Evolutionary conservation across 2,113 vertebrate genomes (phyloP).

Genomic region (Anguilla japonica): DNA sequence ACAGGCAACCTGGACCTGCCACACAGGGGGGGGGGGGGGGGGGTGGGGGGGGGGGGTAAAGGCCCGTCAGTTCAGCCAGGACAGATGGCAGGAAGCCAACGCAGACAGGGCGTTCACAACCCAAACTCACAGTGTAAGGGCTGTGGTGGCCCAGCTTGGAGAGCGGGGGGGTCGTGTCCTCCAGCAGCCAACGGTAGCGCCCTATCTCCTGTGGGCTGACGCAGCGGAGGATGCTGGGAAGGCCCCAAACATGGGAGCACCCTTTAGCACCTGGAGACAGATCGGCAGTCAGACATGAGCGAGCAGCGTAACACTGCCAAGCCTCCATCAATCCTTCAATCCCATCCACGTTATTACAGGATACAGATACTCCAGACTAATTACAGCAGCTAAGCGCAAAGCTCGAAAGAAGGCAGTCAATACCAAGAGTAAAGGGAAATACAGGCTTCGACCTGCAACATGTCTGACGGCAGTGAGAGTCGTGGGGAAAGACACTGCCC

Average conservation of each 20-base stretch:
- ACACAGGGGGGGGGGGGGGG: neutral
- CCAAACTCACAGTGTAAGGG: slow-evolving; percentile 23
- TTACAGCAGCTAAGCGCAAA: neutral
- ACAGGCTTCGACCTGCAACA: slow-evolving; percentile 12
- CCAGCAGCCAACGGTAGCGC: slow-evolving; percentile 21
- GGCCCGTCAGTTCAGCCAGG: neutral
- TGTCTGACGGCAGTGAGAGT: neutral
- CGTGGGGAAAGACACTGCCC: neutral
- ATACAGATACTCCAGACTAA: neutral
- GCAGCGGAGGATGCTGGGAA: slow-evolving; percentile 21
- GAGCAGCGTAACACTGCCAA: neutral
- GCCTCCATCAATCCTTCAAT: neutral
- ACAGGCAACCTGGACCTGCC: slow-evolving; percentile 25
- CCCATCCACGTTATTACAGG: neutral
- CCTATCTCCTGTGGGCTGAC: slow-evolving; percentile 14
- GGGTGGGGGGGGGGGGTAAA: too few species aligned
- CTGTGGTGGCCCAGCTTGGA: slow-evolving; percentile 13
- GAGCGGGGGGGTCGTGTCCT: slow-evolving; percentile 15
- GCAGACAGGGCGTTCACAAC: too few species aligned
- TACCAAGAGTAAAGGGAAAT: neutral
- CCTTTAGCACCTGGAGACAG: slow-evolving; percentile 5
- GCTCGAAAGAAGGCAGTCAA: neutral
- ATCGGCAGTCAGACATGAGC: neutral
- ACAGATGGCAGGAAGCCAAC: neutral
- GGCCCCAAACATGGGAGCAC: slow-evolving; percentile 24